Evolutionary conservation across 2,797 vertebrate genomes (phyloP).

Genomic region (Amphiprion clarkii): DNA sequence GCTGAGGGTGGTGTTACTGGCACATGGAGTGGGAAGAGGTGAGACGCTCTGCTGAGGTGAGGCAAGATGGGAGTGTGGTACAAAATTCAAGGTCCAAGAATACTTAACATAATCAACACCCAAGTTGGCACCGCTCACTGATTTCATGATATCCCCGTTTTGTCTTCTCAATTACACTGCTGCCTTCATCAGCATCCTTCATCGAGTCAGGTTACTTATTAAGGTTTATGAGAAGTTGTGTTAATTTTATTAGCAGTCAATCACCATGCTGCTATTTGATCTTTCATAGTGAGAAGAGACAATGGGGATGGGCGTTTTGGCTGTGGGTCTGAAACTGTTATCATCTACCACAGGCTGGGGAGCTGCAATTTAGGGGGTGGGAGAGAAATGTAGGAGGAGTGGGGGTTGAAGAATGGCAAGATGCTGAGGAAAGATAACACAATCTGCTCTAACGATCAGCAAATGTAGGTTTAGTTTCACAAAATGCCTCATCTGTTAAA

Average conservation of each 20-base stretch:
- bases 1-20: slow-evolving; percentile 50
- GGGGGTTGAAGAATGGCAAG: slow-evolving; percentile 45
- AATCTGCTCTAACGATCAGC: slow-evolving; percentile 25
- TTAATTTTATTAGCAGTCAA: slow-evolving; percentile 88
- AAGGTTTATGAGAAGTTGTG: slow-evolving; percentile 87
- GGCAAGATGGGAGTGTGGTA: slow-evolving; percentile 37
- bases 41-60: slow-evolving; percentile 50
- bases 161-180: slow-evolving; percentile 39
- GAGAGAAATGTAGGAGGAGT: slow-evolving; percentile 61
- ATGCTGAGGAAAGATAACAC: slow-evolving; percentile 54
- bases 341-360: slow-evolving; percentile 78
- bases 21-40: slow-evolving; percentile 66
- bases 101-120: slow-evolving; percentile 93
- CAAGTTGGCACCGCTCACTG: slow-evolving; percentile 82
- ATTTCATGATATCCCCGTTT: slow-evolving; percentile 81
- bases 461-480: slow-evolving; percentile 48
- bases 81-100: slow-evolving; percentile 70
- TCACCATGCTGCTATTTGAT: slow-evolving; percentile 76
- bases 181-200: slow-evolving; percentile 78
- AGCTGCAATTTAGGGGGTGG: slow-evolving; percentile 76
- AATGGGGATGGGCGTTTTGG: slow-evolving; percentile 39
- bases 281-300: slow-evolving; percentile 68
- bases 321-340: slow-evolving; percentile 81
- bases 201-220: slow-evolving; percentile 92
- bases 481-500: slow-evolving; percentile 31